Base-by-base conservation (phyloP, 2,797 vertebrate genomes). In the Hyperoplus immaculatus region DNA sequence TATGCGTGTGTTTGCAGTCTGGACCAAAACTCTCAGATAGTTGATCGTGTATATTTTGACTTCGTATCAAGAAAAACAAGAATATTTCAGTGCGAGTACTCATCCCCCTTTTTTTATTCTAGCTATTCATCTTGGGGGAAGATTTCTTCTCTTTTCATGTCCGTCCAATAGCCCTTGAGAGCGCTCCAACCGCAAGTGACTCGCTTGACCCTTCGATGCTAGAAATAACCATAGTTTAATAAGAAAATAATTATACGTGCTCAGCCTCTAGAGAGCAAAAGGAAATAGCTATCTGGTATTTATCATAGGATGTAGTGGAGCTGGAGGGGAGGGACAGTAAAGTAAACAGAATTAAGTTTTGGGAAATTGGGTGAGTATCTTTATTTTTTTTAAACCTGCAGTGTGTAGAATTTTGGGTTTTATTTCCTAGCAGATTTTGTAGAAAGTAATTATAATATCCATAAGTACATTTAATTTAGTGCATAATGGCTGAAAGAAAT, bases 151-250 rank as follows among this genome's bases (percentile, higher is more conserved):
- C 29, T 29, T 41, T 73, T 65, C 46, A 5, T 50, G 61, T 86
- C 77, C n/a, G n/a, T 66, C 68, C 43, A 39, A 46, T 29, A 29
- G 29, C 54, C 47, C 57, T 66, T 78, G 71, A 76, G 65, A 72
- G 39, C 1, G 11, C 75, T 88, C 78, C 72, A 79, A 74, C 71
- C 72, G 75, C 16, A 69, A 0, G 39, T 77, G 59, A 82, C 77
- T 29, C 82, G 79, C 59, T 50, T 74, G 88, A 87, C 85, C 86
- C 72, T 0, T 1, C 29, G 14, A 13, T 36, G 77, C 82, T 84
- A 87, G 75, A 87, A 91, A 91, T 89, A 91, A 82, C 80, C 81
- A 39, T 12, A 15, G 61, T 88, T 89, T 89, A 79, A 71, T 63
- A 86, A 77, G 70, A 69, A 85, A 82, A 82, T 80, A 85, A 82